Conservation (phyloP, 2,888 invertebrate species). For the Stenichneumon culpator region DNA sequence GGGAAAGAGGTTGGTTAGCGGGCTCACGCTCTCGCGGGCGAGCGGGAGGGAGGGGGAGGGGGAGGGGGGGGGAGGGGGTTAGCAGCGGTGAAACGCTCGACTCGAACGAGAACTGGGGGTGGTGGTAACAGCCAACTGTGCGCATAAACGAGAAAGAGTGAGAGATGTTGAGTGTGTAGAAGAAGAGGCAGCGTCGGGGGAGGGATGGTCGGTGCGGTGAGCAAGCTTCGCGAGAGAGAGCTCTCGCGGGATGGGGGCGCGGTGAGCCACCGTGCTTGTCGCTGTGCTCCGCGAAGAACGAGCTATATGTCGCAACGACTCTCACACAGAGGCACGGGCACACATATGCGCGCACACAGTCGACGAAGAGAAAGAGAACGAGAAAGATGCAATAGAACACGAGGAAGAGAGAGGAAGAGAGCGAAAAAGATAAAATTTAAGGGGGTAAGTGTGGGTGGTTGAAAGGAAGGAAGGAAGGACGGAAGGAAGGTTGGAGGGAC, state of each 20-base stretch:
- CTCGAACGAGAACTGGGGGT: conserved; percentile 48
- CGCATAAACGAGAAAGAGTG: conserved; percentile 38
- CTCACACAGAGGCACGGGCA: background rate
- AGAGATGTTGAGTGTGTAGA: conserved; percentile 48
- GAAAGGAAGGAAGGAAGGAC: conserved; percentile 63
- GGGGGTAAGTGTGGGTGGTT: conserved; percentile 38
- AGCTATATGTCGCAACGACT: conserved; percentile 42
- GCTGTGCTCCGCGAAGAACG: conserved; percentile 56
- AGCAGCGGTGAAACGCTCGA: conserved; percentile 65
- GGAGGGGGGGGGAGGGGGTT: conserved; percentile 45
- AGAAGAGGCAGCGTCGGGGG: conserved; percentile 43
- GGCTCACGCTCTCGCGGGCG: conserved; percentile 5
- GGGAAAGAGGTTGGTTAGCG: conserved; percentile 39
- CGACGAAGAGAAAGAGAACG: background rate
- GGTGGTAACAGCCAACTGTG: conserved; percentile 38
- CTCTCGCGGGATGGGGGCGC: conserved; percentile 53
- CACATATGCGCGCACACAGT: conserved; percentile 9
- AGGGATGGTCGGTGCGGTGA: conserved; percentile 61
- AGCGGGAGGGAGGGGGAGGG: too few relatives aligned
- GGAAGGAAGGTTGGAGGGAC: conserved; percentile 61
- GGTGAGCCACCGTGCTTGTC: conserved; percentile 69
- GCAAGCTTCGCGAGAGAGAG: conserved; percentile 57
- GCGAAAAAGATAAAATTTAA: conserved; percentile 54
- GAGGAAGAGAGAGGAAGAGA: conserved; percentile 37
- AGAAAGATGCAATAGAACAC: background rate